A percentile compares a stretch with the other conserved stretches of the same genome.
Conservation (phyloP, 2,113 vertebrate genomes). For the Ophiodon elongatus region DNA sequence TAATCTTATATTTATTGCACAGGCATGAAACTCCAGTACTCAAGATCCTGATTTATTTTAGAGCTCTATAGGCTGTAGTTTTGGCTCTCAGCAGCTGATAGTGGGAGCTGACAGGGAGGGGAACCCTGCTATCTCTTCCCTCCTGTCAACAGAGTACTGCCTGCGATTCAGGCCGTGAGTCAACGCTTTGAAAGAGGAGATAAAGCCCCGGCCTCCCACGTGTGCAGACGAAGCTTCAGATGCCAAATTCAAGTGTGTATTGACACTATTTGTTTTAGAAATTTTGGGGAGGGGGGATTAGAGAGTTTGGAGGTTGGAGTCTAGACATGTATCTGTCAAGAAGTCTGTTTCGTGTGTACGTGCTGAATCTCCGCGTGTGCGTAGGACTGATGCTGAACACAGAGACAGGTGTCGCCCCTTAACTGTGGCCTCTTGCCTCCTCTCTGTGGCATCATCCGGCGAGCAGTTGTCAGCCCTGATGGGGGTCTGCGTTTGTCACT, state of each 20-base stretch:
- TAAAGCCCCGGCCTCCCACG: conserved; percentile 49
- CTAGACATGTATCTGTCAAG: background rate
- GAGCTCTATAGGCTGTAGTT: conserved; percentile 4
- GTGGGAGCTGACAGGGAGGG: conserved; percentile 34
- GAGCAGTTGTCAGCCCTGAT: conserved; percentile 79
- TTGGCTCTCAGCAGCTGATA: conserved; percentile 38
- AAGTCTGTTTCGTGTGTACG: background rate
- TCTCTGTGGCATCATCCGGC: conserved; percentile 66
- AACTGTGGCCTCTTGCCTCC: conserved; percentile 61
- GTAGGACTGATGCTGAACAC: conserved; percentile 42
- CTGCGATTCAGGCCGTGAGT: conserved; percentile 52
- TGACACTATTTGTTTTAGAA: conserved; percentile 1
- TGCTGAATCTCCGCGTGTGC: background rate
- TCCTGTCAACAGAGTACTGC: conserved; percentile 58
- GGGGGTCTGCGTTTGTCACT: conserved; percentile 72
- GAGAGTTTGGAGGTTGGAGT: background rate
- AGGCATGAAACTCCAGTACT: background rate
- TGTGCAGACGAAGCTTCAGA: conserved; percentile 9
- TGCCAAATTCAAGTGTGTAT: conserved; percentile 30
- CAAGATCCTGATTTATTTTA: background rate
- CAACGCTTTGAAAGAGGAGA: conserved; percentile 60
- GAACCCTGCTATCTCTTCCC: conserved; percentile 44
- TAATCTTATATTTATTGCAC: background rate
- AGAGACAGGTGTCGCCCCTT: conserved; percentile 63
- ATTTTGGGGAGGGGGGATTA: background rate